A percentile compares a stretch with the other conserved stretches of the same genome.
Evolutionary conservation across 2,888 invertebrate genomes (phyloP).

Genomic region (Apoda limacodes): DNA sequence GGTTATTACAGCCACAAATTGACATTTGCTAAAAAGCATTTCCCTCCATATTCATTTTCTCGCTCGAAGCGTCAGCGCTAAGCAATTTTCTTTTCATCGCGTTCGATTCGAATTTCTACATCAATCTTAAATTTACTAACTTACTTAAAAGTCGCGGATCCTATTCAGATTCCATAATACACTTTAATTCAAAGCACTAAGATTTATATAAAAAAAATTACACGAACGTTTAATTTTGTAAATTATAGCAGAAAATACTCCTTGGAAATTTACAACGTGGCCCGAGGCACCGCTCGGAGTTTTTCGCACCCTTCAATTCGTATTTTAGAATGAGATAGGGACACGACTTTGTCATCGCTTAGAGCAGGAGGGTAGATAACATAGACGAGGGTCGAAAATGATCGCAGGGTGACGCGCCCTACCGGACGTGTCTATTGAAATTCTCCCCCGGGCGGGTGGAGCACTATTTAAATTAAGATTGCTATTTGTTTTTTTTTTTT

Average conservation of each 20-base stretch:
- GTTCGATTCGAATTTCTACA: constrained; percentile 38
- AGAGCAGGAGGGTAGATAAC: constrained; percentile 32
- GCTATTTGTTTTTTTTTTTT: constrained; percentile 54
- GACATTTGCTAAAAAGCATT: constrained; percentile 17
- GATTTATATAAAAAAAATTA: no score
- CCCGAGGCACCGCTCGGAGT: constrained; percentile 43
- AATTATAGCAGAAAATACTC: constrained; percentile 37
- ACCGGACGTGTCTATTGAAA: constrained; percentile 40
- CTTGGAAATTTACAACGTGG: constrained; percentile 40
- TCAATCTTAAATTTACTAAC: constrained; percentile 38
- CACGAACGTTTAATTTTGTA: constrained; percentile 14
- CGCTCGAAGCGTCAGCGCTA: constrained; percentile 47
- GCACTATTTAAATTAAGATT: constrained; percentile 40
- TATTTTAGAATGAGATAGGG: constrained; percentile 32
- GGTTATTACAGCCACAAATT: background rate
- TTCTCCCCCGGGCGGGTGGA: constrained; percentile 51
- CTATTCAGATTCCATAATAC: constrained; percentile 17
- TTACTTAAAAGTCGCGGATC: constrained; percentile 7
- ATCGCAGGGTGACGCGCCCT: constrained; percentile 61
- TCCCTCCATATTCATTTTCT: constrained; percentile 36
- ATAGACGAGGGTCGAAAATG: constrained; percentile 57
- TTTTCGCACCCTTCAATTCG: constrained; percentile 39
- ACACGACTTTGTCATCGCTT: no score
- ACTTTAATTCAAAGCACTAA: background rate
- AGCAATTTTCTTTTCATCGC: constrained; percentile 52